Conservation (phyloP, 2,888 invertebrate genomes). For the Xylota segnis region DNA sequence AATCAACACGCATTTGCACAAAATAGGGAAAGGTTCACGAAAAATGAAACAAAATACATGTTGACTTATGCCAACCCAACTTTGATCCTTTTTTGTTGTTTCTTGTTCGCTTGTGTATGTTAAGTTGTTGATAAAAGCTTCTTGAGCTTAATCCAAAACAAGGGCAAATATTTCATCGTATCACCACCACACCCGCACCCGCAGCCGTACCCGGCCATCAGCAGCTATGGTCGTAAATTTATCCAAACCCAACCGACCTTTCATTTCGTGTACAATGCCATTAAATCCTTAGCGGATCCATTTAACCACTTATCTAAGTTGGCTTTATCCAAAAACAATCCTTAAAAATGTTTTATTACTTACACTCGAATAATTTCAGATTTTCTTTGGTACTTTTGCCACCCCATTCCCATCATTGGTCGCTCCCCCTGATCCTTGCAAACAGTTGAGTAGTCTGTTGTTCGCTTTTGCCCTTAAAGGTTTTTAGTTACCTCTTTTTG, state of each 20-base stretch:
- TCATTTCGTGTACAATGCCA: conserved; percentile 74
- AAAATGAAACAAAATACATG: conserved; percentile 7
- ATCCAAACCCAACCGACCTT: conserved; percentile 57
- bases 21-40: neutral
- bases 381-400: conserved; percentile 59
- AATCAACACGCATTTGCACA: conserved; percentile 5
- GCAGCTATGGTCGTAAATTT: conserved; percentile 42
- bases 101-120: neutral
- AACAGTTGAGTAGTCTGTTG: conserved; percentile 58
- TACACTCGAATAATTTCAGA: conserved; percentile 75
- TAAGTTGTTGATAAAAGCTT: conserved; percentile 66
- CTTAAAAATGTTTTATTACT: conserved; percentile 76
- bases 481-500: conserved; percentile 71
- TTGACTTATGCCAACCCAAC: conserved; percentile 1
- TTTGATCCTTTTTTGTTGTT: neutral
- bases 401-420: conserved; percentile 18
- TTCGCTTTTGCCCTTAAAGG: conserved; percentile 71
- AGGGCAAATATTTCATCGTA: conserved; percentile 64
- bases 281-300: conserved; percentile 76
- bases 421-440: conserved; percentile 66
- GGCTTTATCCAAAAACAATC: conserved; percentile 76
- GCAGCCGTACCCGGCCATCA: too few species aligned
- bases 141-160: conserved; percentile 59
- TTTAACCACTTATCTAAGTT: conserved; percentile 77
- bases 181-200: conserved; percentile 34